These are phyloP conservation scores for Crocuta crocuta DNA, from an alignment of 2,113 vertebrate genomes.

Conservation along the genomic window DNA sequence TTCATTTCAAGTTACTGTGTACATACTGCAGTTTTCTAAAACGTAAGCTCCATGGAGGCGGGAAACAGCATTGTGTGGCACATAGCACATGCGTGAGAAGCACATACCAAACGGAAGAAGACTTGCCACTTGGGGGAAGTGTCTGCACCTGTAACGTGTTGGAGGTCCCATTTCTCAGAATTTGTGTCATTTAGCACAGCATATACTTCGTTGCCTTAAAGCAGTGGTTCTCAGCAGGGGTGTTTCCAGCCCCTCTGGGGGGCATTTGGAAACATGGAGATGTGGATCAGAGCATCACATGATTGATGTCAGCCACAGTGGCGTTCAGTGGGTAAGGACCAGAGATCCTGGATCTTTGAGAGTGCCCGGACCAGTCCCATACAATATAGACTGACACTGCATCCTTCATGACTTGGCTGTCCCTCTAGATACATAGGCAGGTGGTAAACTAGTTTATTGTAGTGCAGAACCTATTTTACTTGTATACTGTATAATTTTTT, in stretches of 20 bases:
- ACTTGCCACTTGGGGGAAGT: accelerated
- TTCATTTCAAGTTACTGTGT: neutral
- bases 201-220: neutral
- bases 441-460: neutral
- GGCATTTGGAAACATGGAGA: neutral
- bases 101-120: neutral
- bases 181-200: neutral
- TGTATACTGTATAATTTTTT: neutral
- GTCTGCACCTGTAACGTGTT: neutral
- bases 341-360: neutral
- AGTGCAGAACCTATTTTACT: neutral
- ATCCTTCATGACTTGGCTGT: too few relatives aligned
- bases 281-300: neutral
- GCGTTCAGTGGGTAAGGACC: neutral
- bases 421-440: neutral
- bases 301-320: neutral
- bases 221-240: neutral
- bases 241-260: too few relatives aligned
- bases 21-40: neutral
- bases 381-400: too few relatives aligned
- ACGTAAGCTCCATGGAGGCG: neutral
- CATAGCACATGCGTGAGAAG: neutral
- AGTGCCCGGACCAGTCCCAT: neutral
- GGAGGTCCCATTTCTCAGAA: neutral
- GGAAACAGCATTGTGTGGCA: too few relatives aligned